Conservation (phyloP, 2,888 invertebrate species). For the Sphaerophoria rueppellii region DNA sequence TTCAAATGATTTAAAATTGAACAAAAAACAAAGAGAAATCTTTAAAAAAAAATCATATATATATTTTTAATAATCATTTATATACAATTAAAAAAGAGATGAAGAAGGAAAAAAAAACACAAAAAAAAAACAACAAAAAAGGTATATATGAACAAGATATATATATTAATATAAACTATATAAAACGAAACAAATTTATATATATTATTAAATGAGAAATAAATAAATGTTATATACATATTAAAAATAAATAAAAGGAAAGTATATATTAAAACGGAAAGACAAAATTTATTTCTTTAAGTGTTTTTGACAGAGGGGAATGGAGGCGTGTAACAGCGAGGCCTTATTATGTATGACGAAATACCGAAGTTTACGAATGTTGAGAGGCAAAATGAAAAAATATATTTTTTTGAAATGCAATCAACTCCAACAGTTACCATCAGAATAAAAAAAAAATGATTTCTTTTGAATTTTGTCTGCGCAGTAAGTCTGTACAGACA, state of each 20-base stretch:
- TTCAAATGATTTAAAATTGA: slow-evolving; percentile 38
- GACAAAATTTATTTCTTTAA: slow-evolving; percentile 23
- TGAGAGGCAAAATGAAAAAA: no score
- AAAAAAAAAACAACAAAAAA: slow-evolving; percentile 59
- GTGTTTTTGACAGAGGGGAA: no score
- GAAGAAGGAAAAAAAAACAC: slow-evolving; percentile 51
- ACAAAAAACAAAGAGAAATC: slow-evolving; percentile 37
- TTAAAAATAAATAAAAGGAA: slow-evolving; percentile 73
- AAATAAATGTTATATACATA: slow-evolving; percentile 74
- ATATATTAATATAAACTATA: slow-evolving; percentile 71
- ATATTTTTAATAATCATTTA: slow-evolving; percentile 74
- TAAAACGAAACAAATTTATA: slow-evolving; percentile 72
- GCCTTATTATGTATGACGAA: background rate
- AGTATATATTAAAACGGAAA: slow-evolving; percentile 71
- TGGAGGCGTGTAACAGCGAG: background rate
- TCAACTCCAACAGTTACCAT: no score
- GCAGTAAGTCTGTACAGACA: no score
- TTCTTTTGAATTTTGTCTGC: no score
- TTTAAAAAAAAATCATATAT: slow-evolving; percentile 72
- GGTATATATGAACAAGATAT: slow-evolving; percentile 73
- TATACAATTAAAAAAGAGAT: slow-evolving; percentile 70
- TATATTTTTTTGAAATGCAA: no score
- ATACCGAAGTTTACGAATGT: no score
- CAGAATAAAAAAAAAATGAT: no score
- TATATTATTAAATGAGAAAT: slow-evolving; percentile 73